Percentiles rank a stretch among this genome's conserved stretches.
phyloP scores from a whole-genome alignment of 2,888 invertebrate genomes.

The Drosophila cognata region DNA sequence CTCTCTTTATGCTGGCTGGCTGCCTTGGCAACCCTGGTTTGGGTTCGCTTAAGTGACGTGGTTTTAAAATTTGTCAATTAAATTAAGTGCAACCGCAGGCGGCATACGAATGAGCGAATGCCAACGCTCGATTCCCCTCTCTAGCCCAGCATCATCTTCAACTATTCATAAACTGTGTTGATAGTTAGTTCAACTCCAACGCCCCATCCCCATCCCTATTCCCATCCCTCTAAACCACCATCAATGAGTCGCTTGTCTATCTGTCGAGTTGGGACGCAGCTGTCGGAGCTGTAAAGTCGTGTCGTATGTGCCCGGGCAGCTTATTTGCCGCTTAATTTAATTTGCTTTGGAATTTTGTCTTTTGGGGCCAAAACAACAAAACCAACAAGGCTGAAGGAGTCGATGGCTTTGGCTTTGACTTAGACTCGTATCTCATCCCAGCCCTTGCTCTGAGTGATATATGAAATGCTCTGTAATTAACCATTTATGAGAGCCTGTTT shows the following conservation, averaged over 20 bases:
- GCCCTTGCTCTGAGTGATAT: slow-evolving; percentile 66
- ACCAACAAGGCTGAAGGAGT: slow-evolving; percentile 13
- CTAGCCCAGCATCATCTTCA: slow-evolving; percentile 41
- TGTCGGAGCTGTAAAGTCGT: slow-evolving; percentile 46
- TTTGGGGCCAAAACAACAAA: slow-evolving; percentile 37
- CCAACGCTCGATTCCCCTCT: slow-evolving; percentile 20
- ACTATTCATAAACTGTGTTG: slow-evolving; percentile 79
- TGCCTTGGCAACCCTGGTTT: slow-evolving; percentile 34
- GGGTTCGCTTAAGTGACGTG: slow-evolving; percentile 71
- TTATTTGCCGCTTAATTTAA: slow-evolving; percentile 81
- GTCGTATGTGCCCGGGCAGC: slow-evolving; percentile 74
- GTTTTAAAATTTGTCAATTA: slow-evolving; percentile 84
- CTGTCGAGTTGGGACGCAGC: slow-evolving; percentile 7
- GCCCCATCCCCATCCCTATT: neutral
- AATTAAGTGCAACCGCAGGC: slow-evolving; percentile 85
- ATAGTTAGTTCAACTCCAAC: slow-evolving; percentile 61
- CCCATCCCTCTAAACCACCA: neutral
- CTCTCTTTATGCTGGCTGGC: slow-evolving; percentile 18
- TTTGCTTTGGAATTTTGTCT: slow-evolving; percentile 72
- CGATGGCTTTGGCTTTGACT: slow-evolving; percentile 44
- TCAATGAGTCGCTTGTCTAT: slow-evolving; percentile 5
- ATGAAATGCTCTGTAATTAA: slow-evolving; percentile 77
- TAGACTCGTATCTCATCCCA: slow-evolving; percentile 21
- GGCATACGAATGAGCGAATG: slow-evolving; percentile 71
- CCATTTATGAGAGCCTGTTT: slow-evolving; percentile 64